Base-by-base conservation (phyloP, 2,797 vertebrate genomes). In the Phoxinus dragarum region DNA sequence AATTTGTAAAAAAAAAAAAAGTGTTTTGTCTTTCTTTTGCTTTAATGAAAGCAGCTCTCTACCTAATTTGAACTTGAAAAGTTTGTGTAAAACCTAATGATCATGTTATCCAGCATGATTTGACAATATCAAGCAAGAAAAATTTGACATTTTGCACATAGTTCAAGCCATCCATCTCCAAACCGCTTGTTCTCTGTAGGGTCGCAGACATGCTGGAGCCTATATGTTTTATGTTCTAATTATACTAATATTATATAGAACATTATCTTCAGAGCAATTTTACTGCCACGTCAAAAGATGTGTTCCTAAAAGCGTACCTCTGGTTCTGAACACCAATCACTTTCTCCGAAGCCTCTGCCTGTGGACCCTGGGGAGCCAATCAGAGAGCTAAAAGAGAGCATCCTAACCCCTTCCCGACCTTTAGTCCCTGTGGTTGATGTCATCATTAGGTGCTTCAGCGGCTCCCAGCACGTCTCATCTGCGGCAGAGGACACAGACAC, bases 371-470 rank as follows among this genome's bases (percentile, higher is more conserved):
- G 78, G 88, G 87, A 78, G 76, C 87, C 86, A 87, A 88, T 90
- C 88, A 89, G 71, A 56, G 77, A 84, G 82, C 71, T 85, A 84
- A 83, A 87, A 77, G 83, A 74, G 80, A 83, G 52, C 67, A 82
- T 84, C 80, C 78, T 85, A 64, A 82, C 76, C 66, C 85, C 69
- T 81, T 19, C 42, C 82, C 73, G 82, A 91, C 90, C 90, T 90
- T 90, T 88, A 86, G 81, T 75, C 64, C 47, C 69, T 49, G 77
- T 42, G 59, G 87, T 66, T 87, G 84, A 88, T 89, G 88, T 81
- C 89, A 90, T 89, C 80, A 87, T 75, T 82, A 89, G 87, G 80
- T 81, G 83, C 71, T 87, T 68, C 74, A 85, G 84, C 23, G n/a
- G 47, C 79, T 85, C 87, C 59, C 88, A 80, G 86, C 86, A 86